Base-by-base conservation (phyloP, 2,113 vertebrate species). In the Callospermophilus lateralis region DNA sequence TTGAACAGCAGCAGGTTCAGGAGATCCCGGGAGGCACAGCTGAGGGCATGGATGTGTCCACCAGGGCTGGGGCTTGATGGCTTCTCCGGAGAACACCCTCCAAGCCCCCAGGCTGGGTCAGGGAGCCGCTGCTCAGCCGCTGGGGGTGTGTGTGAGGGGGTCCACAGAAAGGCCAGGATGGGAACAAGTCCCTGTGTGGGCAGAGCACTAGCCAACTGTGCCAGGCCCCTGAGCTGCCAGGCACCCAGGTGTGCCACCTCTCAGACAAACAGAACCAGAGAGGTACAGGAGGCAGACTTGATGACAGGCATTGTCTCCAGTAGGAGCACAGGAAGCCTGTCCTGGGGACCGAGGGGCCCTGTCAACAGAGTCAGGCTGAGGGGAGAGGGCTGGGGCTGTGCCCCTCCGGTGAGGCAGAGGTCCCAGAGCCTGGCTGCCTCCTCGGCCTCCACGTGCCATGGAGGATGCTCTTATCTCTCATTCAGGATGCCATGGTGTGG, bases 11-110 rank as follows among this genome's bases (percentile, higher is more conserved):
- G 39, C 34, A 24, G 58, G 34, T 78, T 39, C 2, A 34, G 53
- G 28, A 17, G 26, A 58, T 6, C 73, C 28, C 42, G 84, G 67
- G 32, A 20, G 22, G 24, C 42, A 1, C 45, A 30, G 58, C 4
- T 0, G 30, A 77, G 0, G n/a, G 37, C 39, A 6, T 9, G 61
- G 73, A 2, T 3, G 9, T 22, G 6, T 9, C 37, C 34, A 30
- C 16, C 34, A 32, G 45, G 30, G 55, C 30, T 3, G 37, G 15
- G 61, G 89, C 63, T 9, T 8, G 42, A 30, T 28, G 34, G 42
- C 72, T n/a, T 63, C 53, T 30, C 34, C 19, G 34, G 32, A 48
- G 68, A n/a, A 11, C 15, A 6, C 39, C 2, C 0, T 15, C 12
- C 11, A 2, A 76, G 30, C 19, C 78, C 32, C 16, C 0, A 30